These are phyloP conservation scores for Prunella himalayana DNA, from an alignment of 2,113 vertebrate genomes.

Conservation along the genomic window DNA sequence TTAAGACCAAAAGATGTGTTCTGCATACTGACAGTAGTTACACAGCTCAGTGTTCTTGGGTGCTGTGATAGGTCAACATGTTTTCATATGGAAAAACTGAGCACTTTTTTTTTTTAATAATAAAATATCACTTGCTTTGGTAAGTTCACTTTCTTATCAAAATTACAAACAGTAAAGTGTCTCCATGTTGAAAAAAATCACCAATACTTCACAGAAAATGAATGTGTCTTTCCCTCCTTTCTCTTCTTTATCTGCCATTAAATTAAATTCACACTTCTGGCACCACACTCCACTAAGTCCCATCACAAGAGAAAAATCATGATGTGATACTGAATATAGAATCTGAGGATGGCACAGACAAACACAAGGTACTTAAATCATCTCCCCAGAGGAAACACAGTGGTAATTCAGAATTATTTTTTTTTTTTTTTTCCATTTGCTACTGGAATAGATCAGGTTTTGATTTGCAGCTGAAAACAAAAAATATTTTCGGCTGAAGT, in stretches of 20 bases:
- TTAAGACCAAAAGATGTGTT: not conserved
- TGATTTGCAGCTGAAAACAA: not conserved
- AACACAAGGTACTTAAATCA: not conserved
- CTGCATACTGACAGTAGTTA: not conserved
- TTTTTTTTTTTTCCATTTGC: not conserved
- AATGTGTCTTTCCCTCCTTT: not conserved
- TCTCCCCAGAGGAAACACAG: not conserved
- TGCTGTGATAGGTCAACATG: not conserved
- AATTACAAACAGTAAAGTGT: not conserved
- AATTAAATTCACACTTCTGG: not conserved
- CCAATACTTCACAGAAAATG: not conserved
- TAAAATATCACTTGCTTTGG: not conserved
- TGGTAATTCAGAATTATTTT: not conserved
- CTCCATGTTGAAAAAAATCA: not conserved
- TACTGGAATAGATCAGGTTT: not conserved
- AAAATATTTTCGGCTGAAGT: not conserved
- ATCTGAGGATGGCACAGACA: not conserved
- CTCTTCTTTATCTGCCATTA: slow-evolving; percentile 17
- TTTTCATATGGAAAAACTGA: not conserved
- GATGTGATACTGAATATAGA: not conserved
- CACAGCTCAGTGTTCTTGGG: not conserved
- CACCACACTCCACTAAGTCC: not conserved
- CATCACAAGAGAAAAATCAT: not conserved
- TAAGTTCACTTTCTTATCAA: not conserved
- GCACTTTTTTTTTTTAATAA: not conserved